Evolutionary conservation across 2,797 vertebrate genomes (phyloP).

Genomic region (Ciconia nigra): DNA sequence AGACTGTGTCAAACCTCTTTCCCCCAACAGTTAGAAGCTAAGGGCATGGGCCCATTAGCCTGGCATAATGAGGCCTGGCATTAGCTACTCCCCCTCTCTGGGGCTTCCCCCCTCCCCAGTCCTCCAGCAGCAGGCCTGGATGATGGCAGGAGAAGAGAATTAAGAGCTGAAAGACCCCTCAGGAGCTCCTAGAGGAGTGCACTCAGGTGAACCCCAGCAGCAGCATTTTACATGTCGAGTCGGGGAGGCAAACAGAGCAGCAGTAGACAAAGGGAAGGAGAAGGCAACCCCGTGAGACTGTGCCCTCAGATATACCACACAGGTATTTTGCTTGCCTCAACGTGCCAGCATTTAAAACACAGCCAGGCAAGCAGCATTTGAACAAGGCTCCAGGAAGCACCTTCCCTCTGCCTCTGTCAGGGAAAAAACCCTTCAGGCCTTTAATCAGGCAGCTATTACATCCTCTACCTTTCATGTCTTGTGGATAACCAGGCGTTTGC

Average conservation of each 20-base stretch:
- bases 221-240: fast-evolving
- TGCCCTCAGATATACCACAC: neutral
- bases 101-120: neutral
- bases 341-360: fast-evolving
- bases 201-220: neutral
- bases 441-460: neutral
- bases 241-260: neutral
- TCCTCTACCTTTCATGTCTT: fast-evolving
- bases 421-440: neutral
- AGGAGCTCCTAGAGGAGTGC: neutral
- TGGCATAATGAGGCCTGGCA: neutral
- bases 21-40: neutral
- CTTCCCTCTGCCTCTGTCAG: neutral
- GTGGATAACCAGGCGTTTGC: neutral
- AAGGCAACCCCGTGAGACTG: fast-evolving
- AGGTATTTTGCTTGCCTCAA: neutral
- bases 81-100: neutral
- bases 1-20: neutral
- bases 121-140: neutral
- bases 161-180: neutral
- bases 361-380: neutral
- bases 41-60: neutral
- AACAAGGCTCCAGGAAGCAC: neutral
- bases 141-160: neutral
- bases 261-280: neutral